These are phyloP conservation scores for Melieria crassipennis DNA, from an alignment of 2,888 invertebrate species.

Conservation along the genomic window DNA sequence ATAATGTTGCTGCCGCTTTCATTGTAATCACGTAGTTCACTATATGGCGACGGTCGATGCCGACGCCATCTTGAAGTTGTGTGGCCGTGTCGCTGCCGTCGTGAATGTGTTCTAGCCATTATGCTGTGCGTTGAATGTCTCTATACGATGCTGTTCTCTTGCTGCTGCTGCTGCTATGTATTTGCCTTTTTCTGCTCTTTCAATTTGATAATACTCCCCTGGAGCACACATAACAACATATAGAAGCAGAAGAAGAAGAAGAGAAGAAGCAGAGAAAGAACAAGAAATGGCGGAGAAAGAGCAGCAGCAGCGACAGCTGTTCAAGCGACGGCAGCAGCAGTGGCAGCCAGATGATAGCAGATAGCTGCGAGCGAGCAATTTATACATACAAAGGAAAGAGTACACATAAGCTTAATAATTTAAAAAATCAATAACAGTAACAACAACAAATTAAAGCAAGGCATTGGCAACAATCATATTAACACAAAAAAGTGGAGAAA, in stretches of 20 bases:
- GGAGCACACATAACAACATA: not conserved
- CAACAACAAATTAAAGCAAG: not conserved
- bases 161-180: not conserved
- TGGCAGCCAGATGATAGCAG: not conserved
- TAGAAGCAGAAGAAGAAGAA: not conserved
- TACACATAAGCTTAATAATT: slow-evolving; percentile 9
- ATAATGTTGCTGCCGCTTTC: not conserved
- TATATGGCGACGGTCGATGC: no score
- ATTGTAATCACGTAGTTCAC: no score
- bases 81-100: no score
- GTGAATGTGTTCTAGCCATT: no score
- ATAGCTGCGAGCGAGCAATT: slow-evolving; percentile 1
- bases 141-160: not conserved
- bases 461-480: no score
- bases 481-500: not conserved
- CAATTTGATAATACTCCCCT: no score
- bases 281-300: no score
- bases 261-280: no score
- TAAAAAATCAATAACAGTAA: slow-evolving; percentile 15
- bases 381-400: not conserved
- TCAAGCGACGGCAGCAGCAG: no score
- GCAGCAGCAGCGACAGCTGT: no score
- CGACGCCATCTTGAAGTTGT: no score
- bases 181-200: no score
- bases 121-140: not conserved